Conservation (phyloP, 2,888 invertebrate genomes). For the Diploptera punctata region DNA sequence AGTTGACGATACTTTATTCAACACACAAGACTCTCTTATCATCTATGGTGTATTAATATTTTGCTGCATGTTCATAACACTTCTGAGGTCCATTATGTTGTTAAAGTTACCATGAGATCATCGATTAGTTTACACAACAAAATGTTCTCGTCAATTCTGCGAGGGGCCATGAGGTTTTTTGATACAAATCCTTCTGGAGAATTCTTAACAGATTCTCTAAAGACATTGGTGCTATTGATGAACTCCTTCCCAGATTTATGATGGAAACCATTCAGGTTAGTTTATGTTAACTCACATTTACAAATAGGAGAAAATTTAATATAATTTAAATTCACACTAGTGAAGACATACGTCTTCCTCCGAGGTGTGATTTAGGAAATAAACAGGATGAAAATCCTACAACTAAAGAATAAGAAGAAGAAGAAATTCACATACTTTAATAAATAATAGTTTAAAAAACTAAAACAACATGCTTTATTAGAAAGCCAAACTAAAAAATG, state of each 20-base stretch:
- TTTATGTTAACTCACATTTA: too few relatives aligned
- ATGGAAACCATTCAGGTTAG: constrained; percentile 48
- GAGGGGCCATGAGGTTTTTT: constrained; percentile 62
- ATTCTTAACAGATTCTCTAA: constrained; percentile 61
- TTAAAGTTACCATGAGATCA: constrained; percentile 67
- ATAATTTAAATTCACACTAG: too few relatives aligned
- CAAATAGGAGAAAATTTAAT: neutral
- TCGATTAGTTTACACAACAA: constrained; percentile 72
- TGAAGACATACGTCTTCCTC: too few relatives aligned
- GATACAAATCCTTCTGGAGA: constrained; percentile 61
- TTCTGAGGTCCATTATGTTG: constrained; percentile 68
- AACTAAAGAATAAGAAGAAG: too few relatives aligned
- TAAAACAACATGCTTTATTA: too few relatives aligned
- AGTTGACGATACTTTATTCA: constrained; percentile 17
- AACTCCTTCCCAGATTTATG: constrained; percentile 48
- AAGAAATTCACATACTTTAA: too few relatives aligned
- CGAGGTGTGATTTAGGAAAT: too few relatives aligned
- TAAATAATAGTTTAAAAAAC: too few relatives aligned
- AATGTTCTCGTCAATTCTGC: constrained; percentile 75
- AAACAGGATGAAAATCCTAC: too few relatives aligned
- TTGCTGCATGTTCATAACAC: constrained; percentile 61
- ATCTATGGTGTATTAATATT: constrained; percentile 36
- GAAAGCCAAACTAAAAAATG: neutral
- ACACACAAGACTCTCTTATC: constrained; percentile 23
- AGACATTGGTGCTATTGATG: constrained; percentile 58